Conservation (phyloP, 2,797 vertebrate genomes). For the Salarias fasciatus region DNA sequence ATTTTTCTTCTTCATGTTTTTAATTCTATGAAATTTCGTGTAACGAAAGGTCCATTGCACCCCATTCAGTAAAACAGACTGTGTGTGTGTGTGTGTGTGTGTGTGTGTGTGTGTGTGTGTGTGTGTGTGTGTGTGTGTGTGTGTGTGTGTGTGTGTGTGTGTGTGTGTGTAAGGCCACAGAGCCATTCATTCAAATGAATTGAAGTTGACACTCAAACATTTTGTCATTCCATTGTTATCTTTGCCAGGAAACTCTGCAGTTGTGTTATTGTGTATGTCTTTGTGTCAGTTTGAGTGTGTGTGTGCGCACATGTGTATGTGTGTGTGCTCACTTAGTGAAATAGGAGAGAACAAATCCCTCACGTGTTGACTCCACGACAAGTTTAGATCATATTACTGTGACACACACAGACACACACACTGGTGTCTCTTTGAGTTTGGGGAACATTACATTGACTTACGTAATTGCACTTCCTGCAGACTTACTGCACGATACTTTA, state of each 20-base stretch:
- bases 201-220: conserved; percentile 62
- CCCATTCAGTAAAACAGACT: too few relatives aligned
- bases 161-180: too few relatives aligned
- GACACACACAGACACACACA: conserved; percentile 10
- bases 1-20: too few relatives aligned
- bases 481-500: too few relatives aligned
- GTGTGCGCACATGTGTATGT: conserved; percentile 11
- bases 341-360: conserved; percentile 39
- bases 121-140: too few relatives aligned
- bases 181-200: conserved; percentile 47
- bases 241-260: conserved; percentile 61
- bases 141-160: too few relatives aligned
- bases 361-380: conserved; percentile 64
- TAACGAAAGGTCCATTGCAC: too few relatives aligned
- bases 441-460: too few relatives aligned
- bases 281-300: conserved; percentile 15
- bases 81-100: too few relatives aligned
- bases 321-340: conserved; percentile 19
- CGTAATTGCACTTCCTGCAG: too few relatives aligned
- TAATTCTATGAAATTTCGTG: too few relatives aligned
- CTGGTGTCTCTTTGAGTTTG: not conserved
- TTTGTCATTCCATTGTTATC: conserved; percentile 55
- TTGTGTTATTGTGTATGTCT: conserved; percentile 26
- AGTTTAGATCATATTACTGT: conserved; percentile 60
- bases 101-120: too few relatives aligned